A percentile compares a stretch with the other conserved stretches of the same genome.
Evolutionary conservation across 2,888 invertebrate genomes (phyloP).

Genomic region (Trachelus troglodyta): DNA sequence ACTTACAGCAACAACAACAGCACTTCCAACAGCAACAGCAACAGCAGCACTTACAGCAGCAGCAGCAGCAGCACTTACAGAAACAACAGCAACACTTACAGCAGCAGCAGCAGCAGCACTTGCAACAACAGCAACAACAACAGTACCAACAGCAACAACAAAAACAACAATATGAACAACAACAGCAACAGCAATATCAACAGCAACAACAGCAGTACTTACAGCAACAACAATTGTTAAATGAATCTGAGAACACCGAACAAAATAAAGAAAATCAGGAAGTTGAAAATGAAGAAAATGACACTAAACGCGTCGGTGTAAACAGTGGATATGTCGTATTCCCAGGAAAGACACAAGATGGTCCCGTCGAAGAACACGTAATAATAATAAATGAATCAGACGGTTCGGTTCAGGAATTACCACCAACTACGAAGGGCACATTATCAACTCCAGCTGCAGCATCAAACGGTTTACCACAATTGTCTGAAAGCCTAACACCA

Average conservation of each 20-base stretch:
- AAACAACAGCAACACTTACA: constrained; percentile 1
- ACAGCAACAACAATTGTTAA: too few relatives aligned
- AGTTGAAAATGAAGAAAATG: constrained; percentile 9
- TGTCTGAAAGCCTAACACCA: constrained; percentile 57
- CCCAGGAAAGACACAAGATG: constrained; percentile 26
- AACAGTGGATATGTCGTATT: constrained; percentile 21
- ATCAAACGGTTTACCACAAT: constrained; percentile 39
- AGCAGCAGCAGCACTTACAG: too few relatives aligned
- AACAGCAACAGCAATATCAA: constrained; percentile 36
- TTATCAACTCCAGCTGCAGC: constrained; percentile 9
- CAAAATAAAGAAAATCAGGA: too few relatives aligned
- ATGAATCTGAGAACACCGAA: too few relatives aligned
- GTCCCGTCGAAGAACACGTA: constrained; percentile 52
- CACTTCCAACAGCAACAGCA: too few relatives aligned
- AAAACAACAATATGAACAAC: constrained; percentile 12
- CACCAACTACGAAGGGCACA: constrained; percentile 20
- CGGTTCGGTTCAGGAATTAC: constrained; percentile 48
- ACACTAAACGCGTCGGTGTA: neutral
- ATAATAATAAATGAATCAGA: constrained; percentile 58
- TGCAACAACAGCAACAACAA: constrained; percentile 18
- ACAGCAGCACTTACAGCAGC: neutral
- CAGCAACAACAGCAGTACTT: constrained; percentile 26
- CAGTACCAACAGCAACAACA: constrained; percentile 23
- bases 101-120: constrained; percentile 23
- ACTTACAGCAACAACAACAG: neutral